Evolutionary conservation across 2,888 invertebrate species (phyloP).

Genomic region (Odontocolon sp.): DNA sequence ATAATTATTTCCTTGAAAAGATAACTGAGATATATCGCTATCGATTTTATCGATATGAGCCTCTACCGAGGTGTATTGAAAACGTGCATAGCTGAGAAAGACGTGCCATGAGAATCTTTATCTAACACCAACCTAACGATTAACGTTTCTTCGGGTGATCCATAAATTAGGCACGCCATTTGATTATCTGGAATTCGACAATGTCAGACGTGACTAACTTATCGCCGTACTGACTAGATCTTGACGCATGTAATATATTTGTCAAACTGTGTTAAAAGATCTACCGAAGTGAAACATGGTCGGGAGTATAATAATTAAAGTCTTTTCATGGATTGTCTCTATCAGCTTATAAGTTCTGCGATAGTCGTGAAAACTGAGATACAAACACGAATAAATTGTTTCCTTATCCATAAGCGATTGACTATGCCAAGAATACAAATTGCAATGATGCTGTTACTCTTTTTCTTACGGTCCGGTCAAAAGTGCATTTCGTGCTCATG

Average conservation of each 20-base stretch:
- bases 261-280: neutral
- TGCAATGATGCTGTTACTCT: neutral
- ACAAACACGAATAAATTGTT: neutral
- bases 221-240: conserved; percentile 10
- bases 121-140: conserved; percentile 42
- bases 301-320: conserved; percentile 1
- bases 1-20: conserved; percentile 33
- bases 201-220: conserved; percentile 15
- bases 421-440: neutral
- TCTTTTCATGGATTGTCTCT: conserved; percentile 4
- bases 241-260: conserved; percentile 35
- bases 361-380: neutral
- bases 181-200: conserved; percentile 2
- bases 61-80: neutral
- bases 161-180: conserved; percentile 27
- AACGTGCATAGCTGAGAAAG: conserved; percentile 44
- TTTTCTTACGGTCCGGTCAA: neutral
- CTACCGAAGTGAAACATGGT: conserved; percentile 8
- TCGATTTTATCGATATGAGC: conserved; percentile 26
- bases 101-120: conserved; percentile 34
- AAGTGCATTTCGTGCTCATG: neutral
- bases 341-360: too few relatives aligned
- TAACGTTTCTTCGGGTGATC: conserved; percentile 42
- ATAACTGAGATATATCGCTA: conserved; percentile 27
- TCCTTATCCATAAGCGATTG: neutral